A percentile compares a stretch with the other conserved stretches of the same genome.
Conservation (phyloP, 2,888 invertebrate species). For the Epiblema foenella region DNA sequence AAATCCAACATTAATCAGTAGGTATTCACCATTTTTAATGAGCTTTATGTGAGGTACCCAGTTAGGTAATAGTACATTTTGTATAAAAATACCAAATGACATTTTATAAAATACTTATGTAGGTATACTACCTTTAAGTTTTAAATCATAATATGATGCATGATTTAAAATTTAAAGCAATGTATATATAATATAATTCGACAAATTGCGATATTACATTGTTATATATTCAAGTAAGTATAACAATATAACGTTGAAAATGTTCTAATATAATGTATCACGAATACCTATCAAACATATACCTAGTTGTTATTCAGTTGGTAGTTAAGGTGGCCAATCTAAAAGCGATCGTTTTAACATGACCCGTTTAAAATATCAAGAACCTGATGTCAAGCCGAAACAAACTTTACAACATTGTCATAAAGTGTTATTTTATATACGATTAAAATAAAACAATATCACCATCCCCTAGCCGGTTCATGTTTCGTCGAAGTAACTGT, state of each 20-base stretch:
- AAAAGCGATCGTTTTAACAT: constrained; percentile 34
- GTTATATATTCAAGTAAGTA: neutral
- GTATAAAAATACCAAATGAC: too few species aligned
- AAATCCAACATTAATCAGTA: too few species aligned
- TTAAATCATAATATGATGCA: too few species aligned
- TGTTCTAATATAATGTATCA: constrained; percentile 6
- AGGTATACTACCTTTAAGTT: too few species aligned
- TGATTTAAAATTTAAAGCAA: too few species aligned
- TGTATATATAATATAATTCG: too few species aligned
- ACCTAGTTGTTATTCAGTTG: constrained; percentile 22
- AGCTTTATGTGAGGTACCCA: too few species aligned
- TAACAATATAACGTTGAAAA: neutral
- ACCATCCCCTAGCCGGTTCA: constrained; percentile 53
- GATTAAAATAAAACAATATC: constrained; percentile 55
- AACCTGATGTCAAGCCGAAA: constrained; percentile 7
- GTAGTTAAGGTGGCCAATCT: constrained; percentile 29
- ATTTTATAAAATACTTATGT: too few species aligned
- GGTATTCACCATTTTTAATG: too few species aligned
- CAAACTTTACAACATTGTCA: neutral
- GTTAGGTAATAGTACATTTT: too few species aligned
- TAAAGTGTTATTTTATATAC: constrained; percentile 40
- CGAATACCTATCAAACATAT: neutral
- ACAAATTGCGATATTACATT: too few species aligned
- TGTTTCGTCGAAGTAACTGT: constrained; percentile 65
- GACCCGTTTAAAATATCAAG: constrained; percentile 25